Evolutionary conservation across 2,888 invertebrate genomes (phyloP).

Genomic region (Volucella zonaria): DNA sequence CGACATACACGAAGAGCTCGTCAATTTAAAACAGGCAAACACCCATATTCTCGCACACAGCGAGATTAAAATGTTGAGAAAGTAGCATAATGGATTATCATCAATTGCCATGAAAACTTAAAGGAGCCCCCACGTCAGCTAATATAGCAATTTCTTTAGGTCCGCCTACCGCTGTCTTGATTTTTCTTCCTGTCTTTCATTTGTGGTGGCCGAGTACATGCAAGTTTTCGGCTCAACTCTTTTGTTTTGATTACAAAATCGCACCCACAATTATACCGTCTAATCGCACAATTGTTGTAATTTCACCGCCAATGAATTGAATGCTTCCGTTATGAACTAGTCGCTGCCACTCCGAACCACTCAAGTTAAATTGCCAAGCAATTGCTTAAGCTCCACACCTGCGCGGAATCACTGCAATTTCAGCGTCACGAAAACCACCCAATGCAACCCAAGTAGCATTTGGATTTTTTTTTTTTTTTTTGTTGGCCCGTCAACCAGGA

Average conservation of each 20-base stretch:
- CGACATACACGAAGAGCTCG: too few species aligned
- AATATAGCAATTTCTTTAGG: too few species aligned
- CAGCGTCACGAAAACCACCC: conserved; percentile 26
- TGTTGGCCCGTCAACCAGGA: conserved; percentile 8
- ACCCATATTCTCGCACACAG: too few species aligned
- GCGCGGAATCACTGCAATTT: conserved; percentile 24
- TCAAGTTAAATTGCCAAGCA: not conserved
- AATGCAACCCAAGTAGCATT: conserved; percentile 19
- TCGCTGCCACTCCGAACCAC: not conserved
- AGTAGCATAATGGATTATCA: too few species aligned
- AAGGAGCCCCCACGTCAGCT: too few species aligned
- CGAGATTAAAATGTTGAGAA: too few species aligned
- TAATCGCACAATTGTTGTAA: conserved; percentile 18
- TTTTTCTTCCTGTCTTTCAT: too few species aligned
- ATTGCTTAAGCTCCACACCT: conserved; percentile 33
- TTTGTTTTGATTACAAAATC: conserved; percentile 24
- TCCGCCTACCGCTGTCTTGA: too few species aligned
- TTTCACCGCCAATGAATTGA: conserved; percentile 7
- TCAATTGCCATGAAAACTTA: too few species aligned
- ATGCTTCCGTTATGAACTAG: conserved; percentile 25
- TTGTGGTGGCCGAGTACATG: not conserved
- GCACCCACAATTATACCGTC: conserved; percentile 25
- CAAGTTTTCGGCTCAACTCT: conserved; percentile 45
- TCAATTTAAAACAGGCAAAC: too few species aligned
- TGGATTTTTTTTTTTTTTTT: not conserved